Evolutionary conservation across 2,113 vertebrate genomes (phyloP).

Genomic region (Promerops cafer): DNA sequence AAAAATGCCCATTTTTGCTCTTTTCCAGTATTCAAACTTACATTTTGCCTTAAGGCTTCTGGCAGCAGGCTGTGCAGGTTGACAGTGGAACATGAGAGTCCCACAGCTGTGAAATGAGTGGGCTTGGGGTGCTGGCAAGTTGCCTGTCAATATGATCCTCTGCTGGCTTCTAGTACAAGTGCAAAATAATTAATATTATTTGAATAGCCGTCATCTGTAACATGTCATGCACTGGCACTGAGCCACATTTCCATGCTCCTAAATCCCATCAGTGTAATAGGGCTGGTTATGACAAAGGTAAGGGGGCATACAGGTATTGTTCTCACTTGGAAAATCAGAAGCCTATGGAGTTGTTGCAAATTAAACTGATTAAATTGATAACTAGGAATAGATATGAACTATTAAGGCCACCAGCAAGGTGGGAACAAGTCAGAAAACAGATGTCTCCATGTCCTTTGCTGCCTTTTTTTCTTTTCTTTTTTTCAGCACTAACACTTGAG

Average conservation of each 20-base stretch:
- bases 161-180: background rate
- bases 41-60: conserved; percentile 21
- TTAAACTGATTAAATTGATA: background rate
- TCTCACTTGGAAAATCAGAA: background rate
- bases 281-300: background rate
- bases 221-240: background rate
- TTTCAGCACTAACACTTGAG: background rate
- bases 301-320: background rate
- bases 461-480: background rate
- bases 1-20: background rate
- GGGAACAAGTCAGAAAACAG: background rate
- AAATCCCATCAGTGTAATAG: background rate
- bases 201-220: background rate
- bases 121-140: background rate
- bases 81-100: background rate
- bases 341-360: background rate
- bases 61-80: background rate
- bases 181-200: background rate
- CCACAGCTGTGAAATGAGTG: conserved; percentile 6
- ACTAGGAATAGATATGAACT: background rate
- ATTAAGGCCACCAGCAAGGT: background rate
- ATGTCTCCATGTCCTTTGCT: background rate
- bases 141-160: background rate
- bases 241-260: background rate
- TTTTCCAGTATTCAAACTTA: conserved; percentile 3